Conservation (phyloP, 2,888 invertebrate species). For the Lithophane leautieri region DNA sequence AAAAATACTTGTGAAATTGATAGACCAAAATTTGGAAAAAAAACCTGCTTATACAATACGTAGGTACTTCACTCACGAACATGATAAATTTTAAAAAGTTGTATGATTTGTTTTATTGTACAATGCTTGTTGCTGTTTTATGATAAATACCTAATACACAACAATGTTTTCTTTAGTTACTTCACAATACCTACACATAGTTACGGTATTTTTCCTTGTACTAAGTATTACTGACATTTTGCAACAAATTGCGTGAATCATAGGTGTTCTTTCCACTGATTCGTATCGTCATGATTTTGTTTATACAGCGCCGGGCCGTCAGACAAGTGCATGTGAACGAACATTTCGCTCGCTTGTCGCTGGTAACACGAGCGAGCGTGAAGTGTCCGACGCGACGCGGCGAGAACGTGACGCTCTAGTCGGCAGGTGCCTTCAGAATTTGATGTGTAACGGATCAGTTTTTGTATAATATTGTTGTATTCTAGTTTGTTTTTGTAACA, state of each 20-base stretch:
- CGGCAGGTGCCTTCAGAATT: conserved; percentile 34
- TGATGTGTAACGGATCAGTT: conserved; percentile 19
- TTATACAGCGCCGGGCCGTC: conserved; percentile 3
- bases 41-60: no score
- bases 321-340: conserved; percentile 8
- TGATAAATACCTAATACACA: background rate
- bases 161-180: background rate
- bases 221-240: background rate
- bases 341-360: conserved; percentile 1
- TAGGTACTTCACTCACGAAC: background rate
- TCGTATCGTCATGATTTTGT: conserved; percentile 16
- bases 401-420: conserved; percentile 39
- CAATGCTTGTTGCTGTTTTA: background rate
- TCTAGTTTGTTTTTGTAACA: background rate
- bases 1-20: background rate
- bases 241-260: conserved; percentile 2
- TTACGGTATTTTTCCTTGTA: conserved; percentile 23
- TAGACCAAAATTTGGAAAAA: background rate
- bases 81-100: background rate
- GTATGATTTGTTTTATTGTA: conserved; percentile 1
- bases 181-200: background rate
- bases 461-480: conserved; percentile 17
- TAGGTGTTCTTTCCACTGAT: conserved; percentile 20
- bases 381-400: conserved; percentile 24
- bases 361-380: conserved; percentile 20